phyloP scores from a whole-genome alignment of 2,113 vertebrate species.

The Mustela nigripes region DNA sequence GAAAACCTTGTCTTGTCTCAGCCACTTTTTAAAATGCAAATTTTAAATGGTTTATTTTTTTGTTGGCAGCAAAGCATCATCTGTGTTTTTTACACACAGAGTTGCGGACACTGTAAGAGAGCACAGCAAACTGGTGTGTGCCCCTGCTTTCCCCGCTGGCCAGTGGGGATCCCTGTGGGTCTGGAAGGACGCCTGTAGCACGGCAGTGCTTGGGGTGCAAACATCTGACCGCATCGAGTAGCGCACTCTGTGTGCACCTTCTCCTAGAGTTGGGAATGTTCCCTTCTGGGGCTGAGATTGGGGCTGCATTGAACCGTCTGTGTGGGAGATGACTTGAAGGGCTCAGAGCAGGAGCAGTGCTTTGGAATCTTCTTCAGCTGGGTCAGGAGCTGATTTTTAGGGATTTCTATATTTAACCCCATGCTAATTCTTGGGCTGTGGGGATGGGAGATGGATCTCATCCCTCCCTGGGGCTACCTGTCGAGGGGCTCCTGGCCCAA shows the following conservation, averaged over 20 bases:
- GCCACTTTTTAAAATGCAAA: background rate
- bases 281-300: background rate
- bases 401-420: background rate
- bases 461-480: background rate
- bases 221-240: fast-evolving
- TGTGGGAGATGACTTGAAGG: background rate
- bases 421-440: background rate
- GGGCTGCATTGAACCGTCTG: fast-evolving
- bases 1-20: background rate
- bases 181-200: fast-evolving
- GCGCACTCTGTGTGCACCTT: fast-evolving
- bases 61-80: background rate
- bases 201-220: fast-evolving
- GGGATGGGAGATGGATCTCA: background rate
- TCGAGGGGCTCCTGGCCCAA: background rate
- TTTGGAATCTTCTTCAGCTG: background rate
- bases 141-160: fast-evolving
- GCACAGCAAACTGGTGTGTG: fast-evolving
- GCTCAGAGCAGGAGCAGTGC: fast-evolving
- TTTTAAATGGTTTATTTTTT: background rate
- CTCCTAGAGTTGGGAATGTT: background rate
- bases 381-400: background rate
- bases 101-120: fast-evolving
- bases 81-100: fast-evolving
- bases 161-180: fast-evolving